Conservation (phyloP, 2,113 vertebrate species). For the Stegastes partitus region DNA sequence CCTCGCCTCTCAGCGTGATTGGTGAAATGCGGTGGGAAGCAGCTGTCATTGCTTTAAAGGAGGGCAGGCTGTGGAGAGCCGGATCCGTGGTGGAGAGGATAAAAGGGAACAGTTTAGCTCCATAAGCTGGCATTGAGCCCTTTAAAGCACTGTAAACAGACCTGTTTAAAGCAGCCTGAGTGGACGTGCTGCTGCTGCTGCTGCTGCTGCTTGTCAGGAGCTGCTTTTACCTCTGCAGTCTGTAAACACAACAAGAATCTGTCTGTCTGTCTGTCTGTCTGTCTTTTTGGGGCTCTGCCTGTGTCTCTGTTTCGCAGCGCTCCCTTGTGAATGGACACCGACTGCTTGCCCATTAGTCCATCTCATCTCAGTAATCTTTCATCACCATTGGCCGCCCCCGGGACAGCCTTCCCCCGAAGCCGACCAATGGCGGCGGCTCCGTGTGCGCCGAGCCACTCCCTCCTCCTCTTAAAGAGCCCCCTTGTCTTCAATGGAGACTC, state of each 20-base stretch:
- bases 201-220: constrained; percentile 29
- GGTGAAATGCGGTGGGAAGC: constrained; percentile 63
- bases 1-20: constrained; percentile 7
- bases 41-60: constrained; percentile 61
- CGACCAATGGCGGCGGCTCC: constrained; percentile 85
- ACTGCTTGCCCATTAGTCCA: constrained; percentile 44
- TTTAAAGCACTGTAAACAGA: constrained; percentile 68
- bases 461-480: constrained; percentile 88
- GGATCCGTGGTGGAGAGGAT: constrained; percentile 51
- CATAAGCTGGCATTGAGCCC: constrained; percentile 69
- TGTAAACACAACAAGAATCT: constrained; percentile 23
- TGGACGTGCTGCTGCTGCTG: constrained; percentile 34
- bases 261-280: neutral
- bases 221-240: neutral
- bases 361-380: constrained; percentile 51
- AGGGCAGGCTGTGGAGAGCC: constrained; percentile 53
- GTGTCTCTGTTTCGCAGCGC: constrained; percentile 45
- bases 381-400: constrained; percentile 79
- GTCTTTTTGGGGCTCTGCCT: constrained; percentile 24
- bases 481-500: constrained; percentile 86
- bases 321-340: constrained; percentile 78
- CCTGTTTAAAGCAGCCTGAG: constrained; percentile 41
- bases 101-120: constrained; percentile 69
- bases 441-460: constrained; percentile 80
- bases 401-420: constrained; percentile 83